phyloP scores from a whole-genome alignment of 2,888 invertebrate species.

The Diarsia brunnea region DNA sequence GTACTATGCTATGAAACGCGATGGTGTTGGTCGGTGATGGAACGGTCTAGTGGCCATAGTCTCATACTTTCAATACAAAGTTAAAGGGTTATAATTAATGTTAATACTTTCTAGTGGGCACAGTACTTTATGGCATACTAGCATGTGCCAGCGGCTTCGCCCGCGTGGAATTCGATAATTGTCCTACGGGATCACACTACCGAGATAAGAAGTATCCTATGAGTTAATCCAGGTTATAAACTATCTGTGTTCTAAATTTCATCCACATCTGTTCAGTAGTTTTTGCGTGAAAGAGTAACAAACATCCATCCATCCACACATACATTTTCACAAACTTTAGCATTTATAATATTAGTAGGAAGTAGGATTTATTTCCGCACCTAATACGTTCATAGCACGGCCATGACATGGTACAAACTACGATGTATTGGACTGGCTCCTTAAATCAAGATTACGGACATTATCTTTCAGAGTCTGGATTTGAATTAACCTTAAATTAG shows the following conservation, averaged over 20 bases:
- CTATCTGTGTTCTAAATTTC: no score
- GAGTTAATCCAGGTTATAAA: no score
- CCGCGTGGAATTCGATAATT: no score
- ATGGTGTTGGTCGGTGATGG: not conserved
- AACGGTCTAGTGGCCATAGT: not conserved
- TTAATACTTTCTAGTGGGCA: not conserved
- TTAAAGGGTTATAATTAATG: not conserved
- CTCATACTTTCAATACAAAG: not conserved
- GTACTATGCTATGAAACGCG: not conserved
- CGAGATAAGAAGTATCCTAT: no score
- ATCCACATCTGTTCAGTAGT: no score
- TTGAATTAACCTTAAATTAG: not conserved
- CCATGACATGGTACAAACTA: not conserved
- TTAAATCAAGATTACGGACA: not conserved
- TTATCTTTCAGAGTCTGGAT: not conserved
- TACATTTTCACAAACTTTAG: no score
- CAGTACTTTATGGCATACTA: not conserved
- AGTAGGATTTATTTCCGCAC: not conserved
- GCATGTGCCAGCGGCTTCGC: no score
- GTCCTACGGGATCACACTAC: no score
- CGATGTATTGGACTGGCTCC: not conserved
- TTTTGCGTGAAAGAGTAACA: no score
- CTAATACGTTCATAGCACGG: not conserved
- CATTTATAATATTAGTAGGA: no score
- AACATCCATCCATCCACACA: no score